Percentiles rank a stretch among this genome's conserved stretches.
Evolutionary conservation across 2,888 invertebrate species (phyloP).

Genomic region (Poecilus cupreus): DNA sequence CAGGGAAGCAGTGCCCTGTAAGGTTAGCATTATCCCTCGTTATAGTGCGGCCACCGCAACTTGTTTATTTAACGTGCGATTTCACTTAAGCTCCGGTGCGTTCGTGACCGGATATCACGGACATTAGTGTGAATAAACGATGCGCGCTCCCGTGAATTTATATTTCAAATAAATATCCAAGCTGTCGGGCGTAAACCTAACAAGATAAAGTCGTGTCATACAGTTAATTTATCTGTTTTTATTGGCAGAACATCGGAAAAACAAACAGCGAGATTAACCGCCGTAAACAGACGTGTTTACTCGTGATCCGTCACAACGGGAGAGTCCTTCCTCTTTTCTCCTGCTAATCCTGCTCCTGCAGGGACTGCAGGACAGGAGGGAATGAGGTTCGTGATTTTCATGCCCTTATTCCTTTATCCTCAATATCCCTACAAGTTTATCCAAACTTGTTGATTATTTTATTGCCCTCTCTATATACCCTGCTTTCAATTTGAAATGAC

Average conservation of each 20-base stretch:
- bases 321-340: background rate
- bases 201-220: slow-evolving; percentile 53
- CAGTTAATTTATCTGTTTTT: slow-evolving; percentile 49
- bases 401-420: too few species aligned
- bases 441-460: too few species aligned
- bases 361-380: background rate
- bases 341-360: background rate
- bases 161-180: slow-evolving; percentile 43
- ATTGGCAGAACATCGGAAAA: slow-evolving; percentile 47
- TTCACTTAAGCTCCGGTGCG: slow-evolving; percentile 31
- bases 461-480: too few species aligned
- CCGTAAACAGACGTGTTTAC: slow-evolving; percentile 17
- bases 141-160: slow-evolving; percentile 37
- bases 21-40: background rate
- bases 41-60: background rate
- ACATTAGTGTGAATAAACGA: slow-evolving; percentile 44
- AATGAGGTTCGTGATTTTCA: too few species aligned
- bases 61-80: slow-evolving; percentile 35
- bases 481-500: too few species aligned
- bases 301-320: slow-evolving; percentile 22
- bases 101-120: slow-evolving; percentile 42
- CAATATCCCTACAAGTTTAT: too few species aligned
- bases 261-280: slow-evolving; percentile 48
- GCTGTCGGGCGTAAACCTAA: slow-evolving; percentile 4
- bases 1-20: too few species aligned